Base-by-base conservation (phyloP, 2,113 vertebrate genomes). In the Macquaria australasica region DNA sequence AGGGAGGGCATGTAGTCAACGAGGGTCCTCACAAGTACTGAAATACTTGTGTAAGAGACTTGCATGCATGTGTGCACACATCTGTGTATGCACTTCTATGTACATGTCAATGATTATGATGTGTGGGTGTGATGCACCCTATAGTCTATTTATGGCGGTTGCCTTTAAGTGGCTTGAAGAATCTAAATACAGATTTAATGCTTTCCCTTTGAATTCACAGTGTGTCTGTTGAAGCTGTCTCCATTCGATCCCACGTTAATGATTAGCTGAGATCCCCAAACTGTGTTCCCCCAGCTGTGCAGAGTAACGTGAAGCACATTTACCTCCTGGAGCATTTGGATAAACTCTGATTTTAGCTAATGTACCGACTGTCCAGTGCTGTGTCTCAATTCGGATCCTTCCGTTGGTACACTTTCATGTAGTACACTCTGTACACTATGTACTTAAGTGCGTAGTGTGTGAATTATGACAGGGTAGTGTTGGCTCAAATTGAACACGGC, bases 41-140 rank as follows among this genome's bases (percentile, higher is more conserved):
- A 72, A 62, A 75, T 25, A 50, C 11, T 6, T 62, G 20, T 71
- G 64, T 7, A 8, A 10, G 48, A 41, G 69, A 66, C 77, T 3
- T 67, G 3, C 16, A 43, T 62, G 23, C 23, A 41, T 3, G 5
- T 72, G n/a, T 75, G 64, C 31, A 64, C 37, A 56, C 37, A 21
- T 73, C 43, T 60, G 21, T 51, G 7, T 50, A 28, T 64, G 48
- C 43, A n/a, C n/a, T n/a, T n/a, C n/a, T n/a, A 55, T 84, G 41
- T 43, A 68, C 41, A 51, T 75, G 77, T 71, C 75, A 79, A 23
- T 83, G 82, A 70, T 81, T 51, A 82, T 81, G 56, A 73, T 50
- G 80, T 81, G 91, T 92, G 76, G 90, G 92, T 64, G 88, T 84
- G 70, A 90, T 90, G 73, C 87, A 71, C 71, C 28, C 28, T 88